These are phyloP conservation scores for Actinernus sp. DNA, from an alignment of 92 coral and sea anemone species.

Conservation along the genomic window DNA sequence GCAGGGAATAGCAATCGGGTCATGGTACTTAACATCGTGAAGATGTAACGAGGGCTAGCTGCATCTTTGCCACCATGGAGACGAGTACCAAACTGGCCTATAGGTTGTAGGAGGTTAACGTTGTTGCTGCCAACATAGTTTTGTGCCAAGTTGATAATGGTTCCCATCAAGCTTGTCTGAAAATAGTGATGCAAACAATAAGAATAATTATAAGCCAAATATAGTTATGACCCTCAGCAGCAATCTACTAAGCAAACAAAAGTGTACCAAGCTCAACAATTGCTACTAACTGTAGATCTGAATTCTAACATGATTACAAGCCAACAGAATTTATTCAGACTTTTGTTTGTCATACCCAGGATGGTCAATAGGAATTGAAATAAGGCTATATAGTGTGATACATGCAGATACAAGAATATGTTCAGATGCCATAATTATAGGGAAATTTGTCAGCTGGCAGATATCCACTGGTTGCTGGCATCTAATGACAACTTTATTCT, in stretches of 20 bases:
- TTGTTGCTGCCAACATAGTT: constrained; percentile 99
- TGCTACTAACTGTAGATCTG: neutral
- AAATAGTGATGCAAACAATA: too few relatives aligned
- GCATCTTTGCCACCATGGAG: constrained; percentile 97
- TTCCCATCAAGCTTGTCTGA: constrained; percentile 91
- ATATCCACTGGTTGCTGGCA: too few relatives aligned
- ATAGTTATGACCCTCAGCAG: too few relatives aligned
- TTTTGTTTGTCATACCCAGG: too few relatives aligned
- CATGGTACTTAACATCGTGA: constrained; percentile 92
- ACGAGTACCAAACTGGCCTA: constrained; percentile 99
- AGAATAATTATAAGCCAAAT: too few relatives aligned
- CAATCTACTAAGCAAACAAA: too few relatives aligned
- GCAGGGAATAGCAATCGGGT: constrained; percentile 74
- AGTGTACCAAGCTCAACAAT: too few relatives aligned
- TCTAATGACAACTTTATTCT: neutral
- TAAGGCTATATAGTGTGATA: too few relatives aligned
- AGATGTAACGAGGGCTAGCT: constrained; percentile 98
- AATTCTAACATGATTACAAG: neutral
- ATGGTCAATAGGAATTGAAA: too few relatives aligned
- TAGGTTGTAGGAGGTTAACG: constrained; percentile 86
- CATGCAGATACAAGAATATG: too few relatives aligned
- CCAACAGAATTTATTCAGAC: neutral
- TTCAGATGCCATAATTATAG: too few relatives aligned
- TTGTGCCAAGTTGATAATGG: constrained; percentile 97
- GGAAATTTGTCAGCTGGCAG: too few relatives aligned